Evolutionary conservation across 37 sponge, comb jelly and placozoan species (phyloP).

Genomic region (Agelas oroides): DNA sequence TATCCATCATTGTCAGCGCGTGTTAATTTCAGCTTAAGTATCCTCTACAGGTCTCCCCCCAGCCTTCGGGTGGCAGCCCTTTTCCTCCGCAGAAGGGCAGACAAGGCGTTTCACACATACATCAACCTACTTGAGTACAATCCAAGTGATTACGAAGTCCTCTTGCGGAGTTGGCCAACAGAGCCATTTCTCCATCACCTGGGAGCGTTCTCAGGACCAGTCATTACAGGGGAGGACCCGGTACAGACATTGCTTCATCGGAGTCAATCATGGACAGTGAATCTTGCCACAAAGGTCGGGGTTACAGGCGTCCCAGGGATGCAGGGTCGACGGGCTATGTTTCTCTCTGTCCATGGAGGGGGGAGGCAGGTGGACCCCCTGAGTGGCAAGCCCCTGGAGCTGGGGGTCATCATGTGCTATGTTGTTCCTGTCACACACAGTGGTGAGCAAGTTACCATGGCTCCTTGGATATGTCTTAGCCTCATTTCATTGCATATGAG

Average conservation of each 20-base stretch:
- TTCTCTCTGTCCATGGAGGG: conserved; percentile 73
- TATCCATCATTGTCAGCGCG: background rate
- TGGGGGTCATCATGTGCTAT: conserved; percentile 47
- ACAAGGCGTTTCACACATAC: conserved; percentile 30
- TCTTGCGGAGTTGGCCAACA: conserved; percentile 52
- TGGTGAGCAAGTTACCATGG: conserved; percentile 5
- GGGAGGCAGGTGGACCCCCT: conserved; percentile 16
- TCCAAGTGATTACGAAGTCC: conserved; percentile 64
- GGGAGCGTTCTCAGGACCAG: conserved; percentile 55
- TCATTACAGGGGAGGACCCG: conserved; percentile 43
- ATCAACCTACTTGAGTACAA: conserved; percentile 32
- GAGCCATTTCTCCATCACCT: conserved; percentile 48
- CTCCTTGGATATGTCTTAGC: no score
- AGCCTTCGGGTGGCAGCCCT: conserved; percentile 56
- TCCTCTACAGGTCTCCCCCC: no score
- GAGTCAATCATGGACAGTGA: conserved; percentile 31
- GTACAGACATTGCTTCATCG: conserved; percentile 29
- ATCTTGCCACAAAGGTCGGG: conserved; percentile 9
- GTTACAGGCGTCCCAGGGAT: background rate
- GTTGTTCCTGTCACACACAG: conserved; percentile 44
- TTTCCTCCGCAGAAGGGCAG: conserved; percentile 47
- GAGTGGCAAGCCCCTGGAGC: conserved; percentile 18
- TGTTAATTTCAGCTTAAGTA: background rate
- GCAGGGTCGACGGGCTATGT: conserved; percentile 59
- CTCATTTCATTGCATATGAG: no score